Percentiles rank a stretch among this genome's conserved stretches.
These are phyloP conservation scores for Psammodynastes pulverulentus DNA, from an alignment of 2,113 vertebrate genomes.

Conservation along the genomic window DNA sequence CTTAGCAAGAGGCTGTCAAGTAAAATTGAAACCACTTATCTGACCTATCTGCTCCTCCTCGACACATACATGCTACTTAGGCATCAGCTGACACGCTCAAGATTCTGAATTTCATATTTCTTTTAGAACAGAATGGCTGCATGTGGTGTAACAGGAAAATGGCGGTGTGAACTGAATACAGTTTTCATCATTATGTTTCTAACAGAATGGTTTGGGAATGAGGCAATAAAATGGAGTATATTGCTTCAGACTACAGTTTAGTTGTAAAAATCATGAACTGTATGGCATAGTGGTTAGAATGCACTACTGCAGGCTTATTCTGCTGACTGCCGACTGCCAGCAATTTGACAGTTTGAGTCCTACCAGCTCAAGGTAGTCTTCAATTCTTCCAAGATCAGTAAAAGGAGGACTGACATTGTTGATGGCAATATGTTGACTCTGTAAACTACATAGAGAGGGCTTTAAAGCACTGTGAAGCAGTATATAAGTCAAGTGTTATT, in stretches of 20 bases:
- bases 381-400: too few species aligned
- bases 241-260: neutral
- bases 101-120: constrained; percentile 11
- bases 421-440: too few species aligned
- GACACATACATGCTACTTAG: constrained; percentile 22
- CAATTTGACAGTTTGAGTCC: too few species aligned
- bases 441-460: too few species aligned
- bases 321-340: too few species aligned
- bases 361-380: too few species aligned
- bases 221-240: neutral
- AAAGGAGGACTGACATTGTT: too few species aligned
- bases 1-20: constrained; percentile 61
- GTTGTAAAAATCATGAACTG: neutral
- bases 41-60: constrained; percentile 54
- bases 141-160: accelerated
- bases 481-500: too few species aligned
- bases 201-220: neutral
- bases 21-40: constrained; percentile 69
- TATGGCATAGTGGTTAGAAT: too few species aligned
- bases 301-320: too few species aligned
- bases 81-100: constrained; percentile 50
- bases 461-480: too few species aligned
- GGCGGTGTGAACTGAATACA: accelerated
- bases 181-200: neutral
- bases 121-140: neutral